Conservation (phyloP, 2,113 vertebrate genomes). For the Epinephelus cyanopodus region DNA sequence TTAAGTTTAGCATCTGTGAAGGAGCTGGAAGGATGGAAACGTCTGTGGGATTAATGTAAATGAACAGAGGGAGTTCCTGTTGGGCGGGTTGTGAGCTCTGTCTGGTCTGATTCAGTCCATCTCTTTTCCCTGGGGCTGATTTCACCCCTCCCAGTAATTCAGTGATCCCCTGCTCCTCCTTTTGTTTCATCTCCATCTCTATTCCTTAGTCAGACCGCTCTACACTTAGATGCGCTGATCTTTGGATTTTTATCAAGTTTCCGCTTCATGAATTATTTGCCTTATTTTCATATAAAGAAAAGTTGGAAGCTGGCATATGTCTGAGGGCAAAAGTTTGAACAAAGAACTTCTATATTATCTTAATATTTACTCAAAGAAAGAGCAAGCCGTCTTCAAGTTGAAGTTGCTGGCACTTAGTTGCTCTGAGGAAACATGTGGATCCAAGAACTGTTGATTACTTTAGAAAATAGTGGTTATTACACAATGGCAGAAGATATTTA, state of each 20-base stretch:
- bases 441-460: background rate
- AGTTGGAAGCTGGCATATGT: slow-evolving; percentile 59
- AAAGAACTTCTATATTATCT: slow-evolving; percentile 59
- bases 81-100: slow-evolving; percentile 76
- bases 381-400: slow-evolving; percentile 26
- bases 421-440: background rate
- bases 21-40: slow-evolving; percentile 68
- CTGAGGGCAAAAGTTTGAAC: slow-evolving; percentile 60
- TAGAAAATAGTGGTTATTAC: background rate
- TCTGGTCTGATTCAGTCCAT: slow-evolving; percentile 86
- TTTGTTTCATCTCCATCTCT: slow-evolving; percentile 76
- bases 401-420: background rate
- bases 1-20: slow-evolving; percentile 69
- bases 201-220: slow-evolving; percentile 69
- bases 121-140: slow-evolving; percentile 72
- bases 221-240: slow-evolving; percentile 83
- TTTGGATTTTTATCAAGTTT: slow-evolving; percentile 84
- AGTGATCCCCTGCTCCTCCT: slow-evolving; percentile 74
- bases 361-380: slow-evolving; percentile 67
- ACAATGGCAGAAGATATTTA: background rate
- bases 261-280: slow-evolving; percentile 83
- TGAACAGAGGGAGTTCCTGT: slow-evolving; percentile 80
- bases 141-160: slow-evolving; percentile 70
- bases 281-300: slow-evolving; percentile 85
- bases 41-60: slow-evolving; percentile 84